Evolutionary conservation across 2,113 vertebrate species (phyloP).

Genomic region (Oncorhynchus masou): DNA sequence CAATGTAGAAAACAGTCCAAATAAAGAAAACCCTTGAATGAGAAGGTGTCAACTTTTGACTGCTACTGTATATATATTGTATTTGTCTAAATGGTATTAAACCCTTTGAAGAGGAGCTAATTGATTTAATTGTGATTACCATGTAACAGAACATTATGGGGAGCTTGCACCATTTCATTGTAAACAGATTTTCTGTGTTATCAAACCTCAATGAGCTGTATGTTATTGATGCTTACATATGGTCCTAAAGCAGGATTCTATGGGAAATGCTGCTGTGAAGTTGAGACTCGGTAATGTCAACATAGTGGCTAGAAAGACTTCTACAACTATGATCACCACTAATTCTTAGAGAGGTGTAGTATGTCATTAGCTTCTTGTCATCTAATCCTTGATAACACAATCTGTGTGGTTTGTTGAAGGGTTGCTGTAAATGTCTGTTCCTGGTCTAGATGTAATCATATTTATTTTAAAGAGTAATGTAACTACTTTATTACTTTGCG

Average conservation of each 20-base stretch:
- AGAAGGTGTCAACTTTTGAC: no score
- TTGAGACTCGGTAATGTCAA: background rate
- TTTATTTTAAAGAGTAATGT: background rate
- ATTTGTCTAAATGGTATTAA: background rate
- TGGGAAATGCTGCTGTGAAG: background rate
- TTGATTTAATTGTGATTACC: conserved; percentile 2
- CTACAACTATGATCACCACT: conserved; percentile 1
- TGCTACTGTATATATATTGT: no score
- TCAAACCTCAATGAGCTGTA: background rate
- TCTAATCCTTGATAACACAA: background rate
- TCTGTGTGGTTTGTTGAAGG: background rate
- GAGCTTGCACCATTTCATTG: conserved; percentile 2
- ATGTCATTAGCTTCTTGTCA: background rate
- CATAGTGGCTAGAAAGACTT: background rate
- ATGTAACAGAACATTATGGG: background rate
- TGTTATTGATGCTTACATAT: background rate
- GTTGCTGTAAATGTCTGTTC: conserved; percentile 6
- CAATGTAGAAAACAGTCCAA: no score
- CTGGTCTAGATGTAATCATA: background rate
- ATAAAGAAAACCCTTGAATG: no score
- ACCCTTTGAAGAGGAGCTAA: conserved; percentile 18
- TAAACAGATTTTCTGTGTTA: background rate
- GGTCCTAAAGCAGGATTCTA: background rate
- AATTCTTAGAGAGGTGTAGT: background rate
- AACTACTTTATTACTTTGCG: background rate